phyloP scores from a whole-genome alignment of 2,888 invertebrate genomes.

The Pegoplata infirma region DNA sequence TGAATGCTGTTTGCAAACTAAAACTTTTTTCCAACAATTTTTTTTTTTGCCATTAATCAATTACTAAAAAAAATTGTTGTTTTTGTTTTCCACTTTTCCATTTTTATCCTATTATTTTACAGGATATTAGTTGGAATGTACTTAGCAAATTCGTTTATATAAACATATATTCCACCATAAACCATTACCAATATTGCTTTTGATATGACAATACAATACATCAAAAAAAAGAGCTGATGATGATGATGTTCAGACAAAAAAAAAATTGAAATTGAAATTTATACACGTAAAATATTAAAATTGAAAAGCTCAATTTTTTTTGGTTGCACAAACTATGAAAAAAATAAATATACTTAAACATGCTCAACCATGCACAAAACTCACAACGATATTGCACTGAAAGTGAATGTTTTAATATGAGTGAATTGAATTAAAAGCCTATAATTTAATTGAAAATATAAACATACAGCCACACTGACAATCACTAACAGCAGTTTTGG shows the following conservation, averaged over 20 bases:
- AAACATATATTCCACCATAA: background rate
- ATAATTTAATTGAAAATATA: conserved; percentile 19
- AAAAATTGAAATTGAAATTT: background rate
- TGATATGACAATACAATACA: conserved; percentile 13
- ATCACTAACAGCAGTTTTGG: background rate
- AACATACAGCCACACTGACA: background rate
- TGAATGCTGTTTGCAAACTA: no score
- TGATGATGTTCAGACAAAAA: background rate
- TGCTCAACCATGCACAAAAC: background rate
- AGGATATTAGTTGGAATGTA: conserved; percentile 6
- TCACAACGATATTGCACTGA: background rate
- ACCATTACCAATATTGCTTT: conserved; percentile 29
- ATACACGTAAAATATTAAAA: background rate
- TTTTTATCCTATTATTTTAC: background rate
- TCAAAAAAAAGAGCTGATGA: background rate
- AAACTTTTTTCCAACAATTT: no score
- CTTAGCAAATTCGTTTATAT: conserved; percentile 24
- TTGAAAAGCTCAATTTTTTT: background rate
- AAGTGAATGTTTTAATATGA: conserved; percentile 15
- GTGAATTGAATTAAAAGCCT: conserved; percentile 24
- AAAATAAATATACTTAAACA: background rate
- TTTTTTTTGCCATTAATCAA: no score
- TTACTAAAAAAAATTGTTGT: background rate
- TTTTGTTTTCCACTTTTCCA: background rate
- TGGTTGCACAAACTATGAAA: no score